Evolutionary conservation across 2,888 invertebrate genomes (phyloP), one percentile per base, ranked within the genome.

Genomic region (Hydropsyche betteni): DNA sequence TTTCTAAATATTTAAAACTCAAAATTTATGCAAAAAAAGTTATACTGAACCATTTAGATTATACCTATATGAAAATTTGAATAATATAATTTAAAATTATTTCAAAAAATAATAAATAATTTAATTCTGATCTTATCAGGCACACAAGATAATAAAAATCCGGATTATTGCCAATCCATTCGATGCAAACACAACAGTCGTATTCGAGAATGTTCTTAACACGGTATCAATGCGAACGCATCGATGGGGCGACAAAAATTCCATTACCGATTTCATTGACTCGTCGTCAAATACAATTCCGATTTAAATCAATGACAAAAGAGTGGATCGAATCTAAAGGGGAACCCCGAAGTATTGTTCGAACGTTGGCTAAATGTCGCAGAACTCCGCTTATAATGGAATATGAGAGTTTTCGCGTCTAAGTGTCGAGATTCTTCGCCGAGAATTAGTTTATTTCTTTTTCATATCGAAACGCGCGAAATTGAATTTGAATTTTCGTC

Each of bases 281-380:
- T 86, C 86, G 85, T 86, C 87, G 88, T 87, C 88, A 86, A 86
- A 85, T 87, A 85, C 83, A 83, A 86, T 88, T 86, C 84, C 84
- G 84, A 85, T 86, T 83, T 85, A 84, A 85, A 84, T 83, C 84
- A 85, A 84, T 85, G 86, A 83, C 82, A 83, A 83, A 83, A 82
- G 82, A 81, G 80, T 69, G 74, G 68, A 75, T 53, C 38, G 38
- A 24, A 24, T 24, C 71, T 52, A 71, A 52, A n/a, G 16, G 51
- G 38, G 58, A n/a, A 72, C 55, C 70, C 52, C 33, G 68, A 69
- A 53, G 53, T 69, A 53, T 74, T 64, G 50, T 69, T 50, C 44
- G 34, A 12, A 53, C 4, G 24, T 4, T n/a, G 38, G 16, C 33
- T 50, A 68, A 50, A 16, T 68, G 38, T 38, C 38, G 36, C 69